Evolutionary conservation across 2,797 vertebrate species (phyloP).

Genomic region (Artibeus lituratus): DNA sequence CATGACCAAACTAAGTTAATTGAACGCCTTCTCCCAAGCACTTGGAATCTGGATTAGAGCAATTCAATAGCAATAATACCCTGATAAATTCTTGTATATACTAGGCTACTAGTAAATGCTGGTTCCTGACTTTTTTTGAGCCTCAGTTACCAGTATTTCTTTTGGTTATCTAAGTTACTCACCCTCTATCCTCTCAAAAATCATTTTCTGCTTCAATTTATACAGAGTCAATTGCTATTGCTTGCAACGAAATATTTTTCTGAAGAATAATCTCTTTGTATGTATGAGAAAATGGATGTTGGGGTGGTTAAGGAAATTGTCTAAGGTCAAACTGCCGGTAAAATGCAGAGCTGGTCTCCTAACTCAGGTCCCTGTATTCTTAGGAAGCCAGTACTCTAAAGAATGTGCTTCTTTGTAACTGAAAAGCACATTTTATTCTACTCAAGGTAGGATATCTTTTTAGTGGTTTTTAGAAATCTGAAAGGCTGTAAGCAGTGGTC

Average conservation of each 20-base stretch:
- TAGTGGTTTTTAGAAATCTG: neutral
- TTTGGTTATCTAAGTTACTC: neutral
- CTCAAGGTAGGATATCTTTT: neutral
- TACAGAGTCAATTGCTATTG: neutral
- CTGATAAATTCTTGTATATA: neutral
- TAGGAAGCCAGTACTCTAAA: neutral
- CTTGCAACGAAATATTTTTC: neutral
- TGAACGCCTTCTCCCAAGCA: neutral
- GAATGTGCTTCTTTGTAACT: neutral
- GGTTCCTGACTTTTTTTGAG: neutral
- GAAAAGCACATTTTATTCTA: neutral
- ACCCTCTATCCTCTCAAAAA: neutral
- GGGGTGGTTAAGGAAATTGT: neutral
- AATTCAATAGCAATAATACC: neutral
- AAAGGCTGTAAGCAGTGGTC: neutral
- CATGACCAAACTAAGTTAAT: neutral
- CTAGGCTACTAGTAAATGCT: neutral
- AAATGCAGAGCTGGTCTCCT: neutral
- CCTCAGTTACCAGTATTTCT: neutral
- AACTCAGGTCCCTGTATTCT: neutral
- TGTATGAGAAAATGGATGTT: neutral
- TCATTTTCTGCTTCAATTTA: neutral
- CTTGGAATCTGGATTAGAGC: neutral
- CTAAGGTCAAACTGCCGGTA: neutral
- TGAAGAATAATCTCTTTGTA: neutral